phyloP scores from a whole-genome alignment of 1,140 invertebrate genomes.

The Rhynchophorus ferrugineus region DNA sequence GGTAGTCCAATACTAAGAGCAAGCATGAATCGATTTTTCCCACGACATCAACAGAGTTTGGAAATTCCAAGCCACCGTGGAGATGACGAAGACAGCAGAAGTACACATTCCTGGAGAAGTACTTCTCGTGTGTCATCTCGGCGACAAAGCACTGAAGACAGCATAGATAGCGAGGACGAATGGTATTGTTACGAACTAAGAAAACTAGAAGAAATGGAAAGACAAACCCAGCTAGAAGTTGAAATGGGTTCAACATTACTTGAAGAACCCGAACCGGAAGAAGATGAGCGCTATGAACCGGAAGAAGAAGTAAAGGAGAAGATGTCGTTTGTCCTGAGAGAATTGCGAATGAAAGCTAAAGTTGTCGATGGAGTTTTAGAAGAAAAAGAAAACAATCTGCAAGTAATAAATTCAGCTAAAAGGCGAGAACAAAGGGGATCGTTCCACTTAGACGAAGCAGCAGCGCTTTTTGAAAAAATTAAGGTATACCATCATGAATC shows the following conservation, averaged over 20 bases:
- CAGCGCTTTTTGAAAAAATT: conserved; percentile 42
- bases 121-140: conserved; percentile 79
- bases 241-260: conserved; percentile 53
- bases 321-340: conserved; percentile 68
- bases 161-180: conserved; percentile 87
- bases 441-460: conserved; percentile 28
- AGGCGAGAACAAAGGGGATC: conserved; percentile 34
- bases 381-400: conserved; percentile 34
- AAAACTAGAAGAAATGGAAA: conserved; percentile 79
- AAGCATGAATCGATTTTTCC: conserved; percentile 51
- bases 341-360: conserved; percentile 62
- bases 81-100: conserved; percentile 76
- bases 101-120: conserved; percentile 78
- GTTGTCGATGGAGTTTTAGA: conserved; percentile 36
- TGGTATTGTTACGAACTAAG: conserved; percentile 85
- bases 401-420: conserved; percentile 42
- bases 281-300: conserved; percentile 49
- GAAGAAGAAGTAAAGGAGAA: conserved; percentile 65
- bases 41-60: conserved; percentile 67
- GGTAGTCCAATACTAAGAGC: conserved; percentile 55
- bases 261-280: conserved; percentile 49
- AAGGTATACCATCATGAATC: conserved; percentile 43
- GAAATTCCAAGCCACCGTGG: conserved; percentile 67
- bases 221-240: conserved; percentile 58
- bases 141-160: conserved; percentile 85